A percentile compares a stretch with the other conserved stretches of the same genome.
Conservation (phyloP, 2,797 vertebrate genomes). For the Basileuterus tristriatus region DNA sequence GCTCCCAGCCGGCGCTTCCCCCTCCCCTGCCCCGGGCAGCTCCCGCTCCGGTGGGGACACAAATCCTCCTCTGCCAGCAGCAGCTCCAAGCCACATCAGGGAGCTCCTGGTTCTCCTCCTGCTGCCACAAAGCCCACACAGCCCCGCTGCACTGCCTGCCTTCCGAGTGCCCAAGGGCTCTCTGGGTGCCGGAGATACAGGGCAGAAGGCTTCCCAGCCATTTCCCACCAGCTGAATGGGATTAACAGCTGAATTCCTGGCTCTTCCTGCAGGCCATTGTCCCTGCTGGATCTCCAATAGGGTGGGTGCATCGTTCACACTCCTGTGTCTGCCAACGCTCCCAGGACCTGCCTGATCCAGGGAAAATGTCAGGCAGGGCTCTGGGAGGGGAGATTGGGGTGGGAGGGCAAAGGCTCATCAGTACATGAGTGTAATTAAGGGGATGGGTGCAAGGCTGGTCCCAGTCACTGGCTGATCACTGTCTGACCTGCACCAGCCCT, state of each 20-base stretch:
- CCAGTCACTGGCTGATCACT: neutral
- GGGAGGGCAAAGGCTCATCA: neutral
- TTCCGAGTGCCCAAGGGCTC: neutral
- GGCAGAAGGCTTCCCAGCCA: neutral
- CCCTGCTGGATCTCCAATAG: neutral
- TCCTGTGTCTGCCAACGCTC: neutral
- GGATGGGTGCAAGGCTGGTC: neutral
- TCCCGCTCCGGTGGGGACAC: accelerated
- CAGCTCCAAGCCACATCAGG: neutral
- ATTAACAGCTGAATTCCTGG: neutral
- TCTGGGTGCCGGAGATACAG: neutral
- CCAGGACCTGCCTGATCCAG: accelerated
- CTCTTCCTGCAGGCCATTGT: neutral
- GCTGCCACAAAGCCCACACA: neutral
- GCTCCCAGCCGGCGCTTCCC: neutral
- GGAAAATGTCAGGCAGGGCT: neutral
- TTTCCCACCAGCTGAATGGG: neutral
- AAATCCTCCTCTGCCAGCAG: neutral
- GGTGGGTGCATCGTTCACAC: neutral
- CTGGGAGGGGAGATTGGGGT: accelerated
- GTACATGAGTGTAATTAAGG: neutral
- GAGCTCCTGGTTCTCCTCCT: neutral
- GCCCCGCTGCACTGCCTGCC: neutral
- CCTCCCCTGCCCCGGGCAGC: neutral
- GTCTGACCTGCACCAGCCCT: neutral